phyloP scores from a whole-genome alignment of 2,113 vertebrate genomes.

The Sterna hirundo region DNA sequence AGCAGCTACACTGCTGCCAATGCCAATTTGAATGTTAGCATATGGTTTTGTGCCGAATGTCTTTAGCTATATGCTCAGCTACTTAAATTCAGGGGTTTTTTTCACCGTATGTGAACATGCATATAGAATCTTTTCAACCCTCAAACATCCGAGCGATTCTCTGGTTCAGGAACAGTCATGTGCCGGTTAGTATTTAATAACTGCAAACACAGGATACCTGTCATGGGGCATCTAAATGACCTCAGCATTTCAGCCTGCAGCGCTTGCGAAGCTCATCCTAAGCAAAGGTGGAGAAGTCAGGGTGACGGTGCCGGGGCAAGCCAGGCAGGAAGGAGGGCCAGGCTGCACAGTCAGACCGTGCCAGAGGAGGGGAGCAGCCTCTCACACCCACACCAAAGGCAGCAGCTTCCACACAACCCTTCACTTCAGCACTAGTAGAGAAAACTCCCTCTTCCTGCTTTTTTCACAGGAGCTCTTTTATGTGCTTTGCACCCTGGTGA shows the following conservation, averaged over 20 bases:
- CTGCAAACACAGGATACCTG: not conserved
- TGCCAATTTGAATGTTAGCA: not conserved
- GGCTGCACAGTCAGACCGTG: not conserved
- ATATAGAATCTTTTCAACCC: not conserved
- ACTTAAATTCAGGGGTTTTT: not conserved
- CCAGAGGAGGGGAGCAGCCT: not conserved
- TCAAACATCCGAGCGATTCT: not conserved
- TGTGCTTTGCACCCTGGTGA: rapidly evolving
- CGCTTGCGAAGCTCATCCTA: not conserved
- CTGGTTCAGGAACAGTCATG: not conserved
- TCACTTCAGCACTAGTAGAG: not conserved
- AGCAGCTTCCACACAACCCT: not conserved
- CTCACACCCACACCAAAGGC: not conserved
- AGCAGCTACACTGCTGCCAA: not conserved
- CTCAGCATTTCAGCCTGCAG: not conserved
- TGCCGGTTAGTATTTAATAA: not conserved
- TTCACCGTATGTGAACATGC: not conserved
- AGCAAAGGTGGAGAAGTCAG: not conserved
- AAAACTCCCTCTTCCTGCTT: not conserved
- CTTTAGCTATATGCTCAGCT: not conserved
- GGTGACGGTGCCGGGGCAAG: not conserved
- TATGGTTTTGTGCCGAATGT: not conserved
- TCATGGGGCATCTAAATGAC: not conserved
- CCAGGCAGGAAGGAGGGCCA: rapidly evolving
- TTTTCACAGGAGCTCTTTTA: not conserved